Evolutionary conservation across 2,888 invertebrate species (phyloP).

Genomic region (Panopea generosa): DNA sequence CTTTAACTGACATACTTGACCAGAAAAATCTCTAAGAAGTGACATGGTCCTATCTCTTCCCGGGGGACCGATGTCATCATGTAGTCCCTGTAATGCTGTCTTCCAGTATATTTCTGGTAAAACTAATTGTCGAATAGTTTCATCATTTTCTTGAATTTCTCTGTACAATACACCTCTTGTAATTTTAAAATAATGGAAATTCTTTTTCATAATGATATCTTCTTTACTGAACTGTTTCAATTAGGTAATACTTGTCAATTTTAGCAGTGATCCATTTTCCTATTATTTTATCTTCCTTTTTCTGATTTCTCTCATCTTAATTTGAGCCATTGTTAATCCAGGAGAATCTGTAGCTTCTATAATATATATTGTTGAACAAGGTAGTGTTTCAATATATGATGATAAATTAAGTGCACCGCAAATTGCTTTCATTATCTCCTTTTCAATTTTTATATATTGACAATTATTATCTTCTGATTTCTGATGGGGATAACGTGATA

Average conservation of each 20-base stretch:
- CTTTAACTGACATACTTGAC: too few species aligned
- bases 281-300: not conserved
- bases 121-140: too few species aligned
- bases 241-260: constrained; percentile 2
- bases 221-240: too few species aligned
- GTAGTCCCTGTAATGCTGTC: too few species aligned
- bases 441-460: not conserved
- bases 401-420: not conserved
- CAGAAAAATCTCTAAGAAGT: too few species aligned
- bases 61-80: too few species aligned
- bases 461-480: not conserved
- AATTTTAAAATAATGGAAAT: too few species aligned
- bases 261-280: not conserved
- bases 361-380: not conserved
- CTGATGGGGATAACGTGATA: constrained; percentile 22
- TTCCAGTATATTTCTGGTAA: too few species aligned
- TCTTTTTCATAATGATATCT: too few species aligned
- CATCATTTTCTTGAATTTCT: too few species aligned
- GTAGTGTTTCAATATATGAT: not conserved
- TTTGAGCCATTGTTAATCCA: not conserved
- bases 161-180: too few species aligned
- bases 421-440: constrained; percentile 8
- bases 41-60: too few species aligned
- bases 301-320: not conserved
- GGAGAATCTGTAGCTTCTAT: not conserved